phyloP scores from a whole-genome alignment of 1,140 invertebrate species.

The Ostrea denselamellosa region DNA sequence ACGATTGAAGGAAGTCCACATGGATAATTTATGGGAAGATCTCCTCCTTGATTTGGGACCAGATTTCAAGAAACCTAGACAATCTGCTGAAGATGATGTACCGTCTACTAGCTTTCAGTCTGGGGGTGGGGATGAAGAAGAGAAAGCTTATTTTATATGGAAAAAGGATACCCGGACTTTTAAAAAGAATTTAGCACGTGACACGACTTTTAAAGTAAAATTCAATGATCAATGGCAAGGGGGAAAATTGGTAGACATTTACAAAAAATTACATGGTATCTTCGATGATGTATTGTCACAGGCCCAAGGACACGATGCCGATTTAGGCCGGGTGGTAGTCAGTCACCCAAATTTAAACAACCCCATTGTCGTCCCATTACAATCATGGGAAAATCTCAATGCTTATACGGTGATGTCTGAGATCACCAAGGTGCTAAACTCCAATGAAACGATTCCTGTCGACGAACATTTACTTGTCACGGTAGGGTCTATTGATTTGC shows the following conservation, averaged over 20 bases:
- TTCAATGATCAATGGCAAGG: too few relatives aligned
- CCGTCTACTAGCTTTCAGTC: slow-evolving; percentile 18
- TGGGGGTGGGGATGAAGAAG: neutral
- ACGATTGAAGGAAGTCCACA: neutral
- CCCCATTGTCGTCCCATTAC: neutral
- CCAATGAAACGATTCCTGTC: slow-evolving; percentile 13
- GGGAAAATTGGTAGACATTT: slow-evolving; percentile 6
- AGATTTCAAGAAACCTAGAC: neutral
- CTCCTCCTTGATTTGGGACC: neutral
- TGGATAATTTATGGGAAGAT: neutral
- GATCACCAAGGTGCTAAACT: slow-evolving; percentile 33
- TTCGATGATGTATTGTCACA: neutral
- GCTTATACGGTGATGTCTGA: slow-evolving; percentile 12
- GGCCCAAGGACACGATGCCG: slow-evolving; percentile 28
- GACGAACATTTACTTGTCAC: slow-evolving; percentile 22
- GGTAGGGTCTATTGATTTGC: neutral
- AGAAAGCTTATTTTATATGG: slow-evolving; percentile 37
- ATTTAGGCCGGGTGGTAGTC: slow-evolving; percentile 45
- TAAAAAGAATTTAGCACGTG: slow-evolving; percentile 11
- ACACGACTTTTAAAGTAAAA: slow-evolving; percentile 23
- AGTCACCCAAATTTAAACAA: neutral
- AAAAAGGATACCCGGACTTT: neutral
- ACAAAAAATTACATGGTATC: slow-evolving; percentile 29
- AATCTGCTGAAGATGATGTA: neutral
- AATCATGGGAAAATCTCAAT: slow-evolving; percentile 29